Conservation (phyloP, 2,888 invertebrate genomes). For the Torymus aiolomorphi region DNA sequence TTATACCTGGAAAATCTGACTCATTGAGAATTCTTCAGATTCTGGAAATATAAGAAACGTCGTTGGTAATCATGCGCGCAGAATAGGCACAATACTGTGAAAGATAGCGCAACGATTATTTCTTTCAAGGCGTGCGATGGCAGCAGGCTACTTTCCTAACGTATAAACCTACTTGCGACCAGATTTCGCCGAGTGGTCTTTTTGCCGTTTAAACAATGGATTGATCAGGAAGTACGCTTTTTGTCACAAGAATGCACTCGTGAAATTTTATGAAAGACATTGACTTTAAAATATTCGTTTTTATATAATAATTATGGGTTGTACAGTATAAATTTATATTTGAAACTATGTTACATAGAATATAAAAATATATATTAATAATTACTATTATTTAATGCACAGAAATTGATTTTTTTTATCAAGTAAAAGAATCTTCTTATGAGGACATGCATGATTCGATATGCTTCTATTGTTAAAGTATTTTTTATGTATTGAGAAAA, state of each 20-base stretch:
- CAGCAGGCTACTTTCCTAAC: conserved; percentile 16
- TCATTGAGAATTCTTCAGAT: no score
- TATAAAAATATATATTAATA: no score
- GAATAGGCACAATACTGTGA: not conserved
- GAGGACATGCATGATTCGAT: not conserved
- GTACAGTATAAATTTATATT: no score
- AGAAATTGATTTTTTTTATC: not conserved
- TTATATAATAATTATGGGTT: no score
- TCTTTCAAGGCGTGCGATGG: conserved; percentile 26
- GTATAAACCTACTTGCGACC: conserved; percentile 29
- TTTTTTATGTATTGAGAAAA: not conserved
- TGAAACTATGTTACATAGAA: no score
- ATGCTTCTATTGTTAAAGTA: conserved; percentile 6
- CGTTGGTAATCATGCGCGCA: no score
- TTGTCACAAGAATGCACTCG: not conserved
- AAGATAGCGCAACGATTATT: conserved; percentile 15
- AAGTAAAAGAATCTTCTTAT: conserved; percentile 1
- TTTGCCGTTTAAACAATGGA: conserved; percentile 28
- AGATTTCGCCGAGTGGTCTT: conserved; percentile 8
- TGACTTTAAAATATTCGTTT: not conserved
- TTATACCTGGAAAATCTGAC: no score
- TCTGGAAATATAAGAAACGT: no score
- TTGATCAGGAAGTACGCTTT: conserved; percentile 24
- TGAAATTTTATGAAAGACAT: conserved; percentile 29
- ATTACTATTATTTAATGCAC: no score